Evolutionary conservation across 2,888 invertebrate species (phyloP), one percentile per base, ranked within the genome.

Genomic region (Tachina fera): DNA sequence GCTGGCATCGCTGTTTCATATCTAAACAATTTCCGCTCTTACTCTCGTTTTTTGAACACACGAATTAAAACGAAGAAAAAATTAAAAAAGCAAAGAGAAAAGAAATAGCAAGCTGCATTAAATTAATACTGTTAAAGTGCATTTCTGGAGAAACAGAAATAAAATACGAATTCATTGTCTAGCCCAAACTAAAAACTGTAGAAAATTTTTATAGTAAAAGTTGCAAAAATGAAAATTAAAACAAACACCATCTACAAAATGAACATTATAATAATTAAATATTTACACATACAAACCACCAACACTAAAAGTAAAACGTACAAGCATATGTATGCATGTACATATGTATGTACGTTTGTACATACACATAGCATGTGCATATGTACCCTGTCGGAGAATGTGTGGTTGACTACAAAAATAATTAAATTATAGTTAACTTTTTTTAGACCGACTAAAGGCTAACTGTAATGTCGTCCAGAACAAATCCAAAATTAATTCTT

Each of bases 51-150:
- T 68, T 16, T 13, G 41, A 60, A 61, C 13, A 43, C 13, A 51
- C 51, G 58, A 70, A 31, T 43, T 51, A 70, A 60, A 70, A 51
- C 14, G 22, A 58, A 67, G n/a, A 41, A 11, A 39, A 58, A 49
- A 68, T 10, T 51, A 49, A 31, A 39, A 56, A 45, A 41, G 11
- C 16, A 68, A 41, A 68, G 43, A 53, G 49, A 49, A 70, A 78
- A 49, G 51, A 60, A 41, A 39, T 63, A 75, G 56, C 65, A 72
- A 81, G 74, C 63, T 85, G 77, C 84, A 85, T 78, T 81, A 77
- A 84, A 84, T 53, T 61, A 68, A 60, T 58, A 72, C 43, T 67
- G 49, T 60, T 31, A 39, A 56, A 47, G 31, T 76, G 47, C 67
- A 19, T 76, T 67, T 58, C 45, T 39, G 39, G 14, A 45, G 56